phyloP scores from a whole-genome alignment of 2,113 vertebrate species.

The Oceanites oceanicus region DNA sequence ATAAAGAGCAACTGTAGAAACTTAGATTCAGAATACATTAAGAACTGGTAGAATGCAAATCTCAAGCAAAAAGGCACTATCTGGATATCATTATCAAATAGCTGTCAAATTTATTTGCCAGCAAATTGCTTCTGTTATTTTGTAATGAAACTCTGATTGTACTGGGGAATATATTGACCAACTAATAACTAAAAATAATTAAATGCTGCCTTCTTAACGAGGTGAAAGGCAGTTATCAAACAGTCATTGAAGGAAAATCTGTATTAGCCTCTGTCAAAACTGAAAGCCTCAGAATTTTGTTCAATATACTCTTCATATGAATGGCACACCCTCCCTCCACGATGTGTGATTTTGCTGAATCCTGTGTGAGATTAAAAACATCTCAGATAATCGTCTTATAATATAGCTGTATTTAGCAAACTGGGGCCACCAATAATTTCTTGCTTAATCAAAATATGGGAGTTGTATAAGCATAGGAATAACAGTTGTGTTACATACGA shows the following conservation, averaged over 20 bases:
- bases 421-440: not conserved
- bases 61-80: not conserved
- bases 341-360: not conserved
- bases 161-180: not conserved
- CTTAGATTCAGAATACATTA: not conserved
- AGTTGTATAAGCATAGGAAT: not conserved
- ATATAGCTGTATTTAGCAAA: not conserved
- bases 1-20: not conserved
- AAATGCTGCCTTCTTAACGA: not conserved
- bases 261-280: not conserved
- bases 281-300: not conserved
- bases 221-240: not conserved
- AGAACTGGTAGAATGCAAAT: not conserved
- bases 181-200: not conserved
- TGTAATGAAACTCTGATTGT: not conserved
- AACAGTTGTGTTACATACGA: not conserved
- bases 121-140: not conserved
- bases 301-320: not conserved
- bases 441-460: not conserved
- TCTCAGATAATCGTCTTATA: not conserved
- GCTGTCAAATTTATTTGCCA: not conserved
- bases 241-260: not conserved
- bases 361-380: not conserved
- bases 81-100: not conserved
- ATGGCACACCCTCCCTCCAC: not conserved